Percentiles rank a stretch among this genome's conserved stretches.
These are phyloP conservation scores for Cygnus buccinator DNA, from an alignment of 2,113 vertebrate species.

Conservation along the genomic window DNA sequence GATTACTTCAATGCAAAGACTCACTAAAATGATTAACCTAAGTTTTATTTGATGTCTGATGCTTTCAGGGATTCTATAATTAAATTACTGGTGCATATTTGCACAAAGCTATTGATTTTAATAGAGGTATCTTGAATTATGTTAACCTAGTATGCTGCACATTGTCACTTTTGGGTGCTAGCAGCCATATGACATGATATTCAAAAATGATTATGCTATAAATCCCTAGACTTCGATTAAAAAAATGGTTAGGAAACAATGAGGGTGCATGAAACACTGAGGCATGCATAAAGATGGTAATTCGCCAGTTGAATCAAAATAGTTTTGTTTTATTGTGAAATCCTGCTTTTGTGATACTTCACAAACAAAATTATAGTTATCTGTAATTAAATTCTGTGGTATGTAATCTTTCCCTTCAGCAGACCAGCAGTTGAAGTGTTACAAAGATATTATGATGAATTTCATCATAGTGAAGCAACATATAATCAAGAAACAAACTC, in stretches of 20 bases:
- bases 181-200: not conserved
- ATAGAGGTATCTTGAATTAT: not conserved
- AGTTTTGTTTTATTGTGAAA: not conserved
- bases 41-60: not conserved
- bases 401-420: not conserved
- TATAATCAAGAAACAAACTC: not conserved
- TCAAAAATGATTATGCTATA: not conserved
- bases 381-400: not conserved
- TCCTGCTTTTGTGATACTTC: not conserved
- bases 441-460: not conserved
- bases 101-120: slow-evolving; percentile 1
- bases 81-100: not conserved
- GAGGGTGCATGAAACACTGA: not conserved
- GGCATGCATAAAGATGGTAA: not conserved
- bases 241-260: not conserved
- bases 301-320: not conserved
- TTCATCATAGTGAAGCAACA: not conserved
- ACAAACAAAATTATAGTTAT: not conserved
- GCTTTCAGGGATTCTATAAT: slow-evolving; percentile 2
- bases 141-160: not conserved
- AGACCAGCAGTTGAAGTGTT: not conserved
- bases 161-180: not conserved
- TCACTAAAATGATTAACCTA: slow-evolving; percentile 4
- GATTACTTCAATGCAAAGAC: not conserved
- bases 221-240: not conserved